Base-by-base conservation (phyloP, 2,888 invertebrate genomes). In the Drosophila leonis region DNA sequence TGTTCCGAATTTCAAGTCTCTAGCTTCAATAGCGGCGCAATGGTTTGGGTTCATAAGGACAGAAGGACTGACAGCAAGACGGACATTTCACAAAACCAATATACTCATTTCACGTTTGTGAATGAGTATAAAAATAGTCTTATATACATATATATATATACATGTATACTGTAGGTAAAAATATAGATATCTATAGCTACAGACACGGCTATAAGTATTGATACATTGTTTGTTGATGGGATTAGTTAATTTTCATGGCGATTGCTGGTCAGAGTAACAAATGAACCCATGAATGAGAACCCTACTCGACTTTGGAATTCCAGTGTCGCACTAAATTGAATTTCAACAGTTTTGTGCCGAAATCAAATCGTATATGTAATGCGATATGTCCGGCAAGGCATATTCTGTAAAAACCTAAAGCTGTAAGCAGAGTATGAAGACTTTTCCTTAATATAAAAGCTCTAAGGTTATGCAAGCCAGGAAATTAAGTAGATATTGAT, bases 271-370 rank as follows among this genome's bases (percentile, higher is more conserved):
- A 76, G 75, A 78, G 81, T 75, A 88, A 72, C 83, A 80, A 88
- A 88, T 74, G 68, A 64, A 74, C 61, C 57, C 66, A 57, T 75
- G 72, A 85, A 77, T 82, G 86, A 82, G 87, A 75, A 72, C 57
- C 67, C 54, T 55, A 75, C 64, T 76, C 62, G 71, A 70, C 72
- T 71, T 72, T 63, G 83, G 85, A 82, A 82, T 89, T 89, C 85
- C 90, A 90, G 90, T 90, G 90, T 80, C 90, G 83, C 75, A 65
- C 64, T 67, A 61, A 57, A 78, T 61, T 75, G 69, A 82, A 78
- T 87, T 89, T 75, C 68, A 71, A 73, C 66, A 73, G 57, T 59
- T 61, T 49, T 39, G n/a, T 20, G 15, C 56, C 20, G 10, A 61
- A 65, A 64, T 57, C 73, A 56, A 70, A 64, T 64, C 66, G 37